Conservation (phyloP, 2,888 invertebrate genomes). For the Caenorhabditis zanzibari region DNA sequence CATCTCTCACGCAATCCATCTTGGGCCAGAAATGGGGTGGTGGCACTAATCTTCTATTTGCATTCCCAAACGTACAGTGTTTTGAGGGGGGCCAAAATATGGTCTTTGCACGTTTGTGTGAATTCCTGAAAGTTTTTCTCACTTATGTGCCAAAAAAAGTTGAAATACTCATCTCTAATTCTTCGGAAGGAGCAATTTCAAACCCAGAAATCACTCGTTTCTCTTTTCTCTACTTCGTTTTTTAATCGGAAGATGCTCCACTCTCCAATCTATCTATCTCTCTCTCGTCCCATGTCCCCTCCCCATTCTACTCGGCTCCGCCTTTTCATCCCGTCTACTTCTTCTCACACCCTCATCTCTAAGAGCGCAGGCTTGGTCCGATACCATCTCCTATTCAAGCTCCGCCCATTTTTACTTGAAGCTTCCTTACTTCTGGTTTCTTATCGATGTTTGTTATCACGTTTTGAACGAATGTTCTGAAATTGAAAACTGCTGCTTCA, state of each 20-base stretch:
- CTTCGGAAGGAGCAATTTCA: not conserved
- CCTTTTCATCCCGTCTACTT: conserved; percentile 8
- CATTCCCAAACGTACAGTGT: conserved; percentile 4
- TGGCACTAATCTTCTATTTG: conserved; percentile 25
- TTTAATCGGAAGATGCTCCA: conserved; percentile 1
- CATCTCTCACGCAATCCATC: conserved; percentile 22
- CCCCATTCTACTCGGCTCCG: conserved; percentile 20
- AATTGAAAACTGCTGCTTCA: conserved; percentile 23
- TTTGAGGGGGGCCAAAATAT: not conserved
- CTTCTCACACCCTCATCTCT: conserved; percentile 11
- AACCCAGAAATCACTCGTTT: not conserved
- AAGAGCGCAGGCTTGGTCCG: conserved; percentile 22
- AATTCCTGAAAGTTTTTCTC: not conserved
- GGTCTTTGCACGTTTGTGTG: not conserved
- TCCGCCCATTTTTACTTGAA: not conserved
- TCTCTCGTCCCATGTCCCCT: conserved; percentile 4
- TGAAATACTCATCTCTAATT: no score
- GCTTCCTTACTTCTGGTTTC: not conserved
- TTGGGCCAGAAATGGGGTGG: not conserved
- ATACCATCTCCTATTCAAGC: conserved; percentile 21
- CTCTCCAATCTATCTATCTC: not conserved
- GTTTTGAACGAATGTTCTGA: not conserved
- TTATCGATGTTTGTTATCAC: no score
- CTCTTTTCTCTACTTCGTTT: not conserved
- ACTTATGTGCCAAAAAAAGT: no score